These are phyloP conservation scores for Phyllostomus discolor DNA, from an alignment of 2,113 vertebrate species.

Conservation along the genomic window DNA sequence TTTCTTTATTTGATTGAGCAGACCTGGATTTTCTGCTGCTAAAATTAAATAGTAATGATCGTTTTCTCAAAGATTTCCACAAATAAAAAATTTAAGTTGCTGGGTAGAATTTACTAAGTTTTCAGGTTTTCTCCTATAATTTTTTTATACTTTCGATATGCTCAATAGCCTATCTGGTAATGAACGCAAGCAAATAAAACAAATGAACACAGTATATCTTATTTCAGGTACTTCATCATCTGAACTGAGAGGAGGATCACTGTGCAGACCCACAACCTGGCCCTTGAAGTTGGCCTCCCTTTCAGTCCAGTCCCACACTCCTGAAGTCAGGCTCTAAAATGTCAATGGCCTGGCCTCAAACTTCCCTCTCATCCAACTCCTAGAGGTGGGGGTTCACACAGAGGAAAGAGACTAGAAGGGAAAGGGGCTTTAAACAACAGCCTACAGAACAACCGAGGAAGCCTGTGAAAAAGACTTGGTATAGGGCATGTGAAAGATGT, in stretches of 20 bases:
- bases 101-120: constrained; percentile 28
- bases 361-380: neutral
- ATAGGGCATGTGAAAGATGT: neutral
- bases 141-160: neutral
- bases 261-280: neutral
- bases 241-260: neutral
- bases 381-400: neutral
- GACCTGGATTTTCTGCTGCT: neutral
- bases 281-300: neutral
- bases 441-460: neutral
- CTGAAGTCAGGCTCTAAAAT: neutral
- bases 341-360: neutral
- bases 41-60: constrained; percentile 3
- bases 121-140: neutral
- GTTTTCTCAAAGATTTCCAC: neutral
- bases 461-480: neutral
- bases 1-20: constrained; percentile 10
- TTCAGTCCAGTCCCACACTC: neutral
- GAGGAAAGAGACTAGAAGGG: neutral
- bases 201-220: neutral
- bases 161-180: neutral
- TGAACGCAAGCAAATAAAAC: neutral
- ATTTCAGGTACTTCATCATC: neutral
- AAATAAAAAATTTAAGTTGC: neutral
- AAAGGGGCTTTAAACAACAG: neutral